Base-by-base conservation (phyloP, 2,888 invertebrate genomes). In the Argyresthia albistria region DNA sequence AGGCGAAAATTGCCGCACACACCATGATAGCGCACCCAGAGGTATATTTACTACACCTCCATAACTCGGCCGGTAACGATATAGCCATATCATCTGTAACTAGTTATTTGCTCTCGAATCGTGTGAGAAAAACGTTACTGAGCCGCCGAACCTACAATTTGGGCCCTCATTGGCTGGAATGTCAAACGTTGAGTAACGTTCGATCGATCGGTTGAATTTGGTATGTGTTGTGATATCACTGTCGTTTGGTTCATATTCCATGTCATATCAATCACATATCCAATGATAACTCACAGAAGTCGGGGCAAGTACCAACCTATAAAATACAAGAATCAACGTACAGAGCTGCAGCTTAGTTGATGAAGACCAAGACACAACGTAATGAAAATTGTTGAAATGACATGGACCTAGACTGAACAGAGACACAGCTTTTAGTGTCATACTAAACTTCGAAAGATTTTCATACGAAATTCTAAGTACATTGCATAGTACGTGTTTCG, bases 41-140 rank as follows among this genome's bases (percentile, higher is more conserved):
- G 62, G 67, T 76, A 73, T 79, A 74, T 73, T 78, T 76, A 74
- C 64, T 67, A 68, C 74, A 76, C 71, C 75, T 68, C 69, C 70
- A 69, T 64, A 70, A 69, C 69, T 67, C 70, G 71, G 73, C 8
- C 36, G 35, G 73, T 64, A 78, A 66, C 77, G 71, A 76, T 80
- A 80, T 77, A 67, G 76, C 75, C 75, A 75, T 80, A 83, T 77
- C 79, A 80, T 78, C 77, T 72, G 76, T 80, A 81, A 76, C 83
- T 71, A 76, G 77, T 80, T 80, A 86, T 86, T 84, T 86, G 76
- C 76, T 78, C 76, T 79, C 81, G 70, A 70, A 76, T 80, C 78
- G 86, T 84, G 86, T 86, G 86, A 83, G 82, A 83, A 83, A 82
- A 83, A 81, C 80, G 68, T 74, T 72, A 67, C 68, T 65, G 63